These are phyloP conservation scores for Ophiothrix spiculata DNA, from an alignment of 35 echinoderm and acorn worm genomes.

Conservation along the genomic window DNA sequence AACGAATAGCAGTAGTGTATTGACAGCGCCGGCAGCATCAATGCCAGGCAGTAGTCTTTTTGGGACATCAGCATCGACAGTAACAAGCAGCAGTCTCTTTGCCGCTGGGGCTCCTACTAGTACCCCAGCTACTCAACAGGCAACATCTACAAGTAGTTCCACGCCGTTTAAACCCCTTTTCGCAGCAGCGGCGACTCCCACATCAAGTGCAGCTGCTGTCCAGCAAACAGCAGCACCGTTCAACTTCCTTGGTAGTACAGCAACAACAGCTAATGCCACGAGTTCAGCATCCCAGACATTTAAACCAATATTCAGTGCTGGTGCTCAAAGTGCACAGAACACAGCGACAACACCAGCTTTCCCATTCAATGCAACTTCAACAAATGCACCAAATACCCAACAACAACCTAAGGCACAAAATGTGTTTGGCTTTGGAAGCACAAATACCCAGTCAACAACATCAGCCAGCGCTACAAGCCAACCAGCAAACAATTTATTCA, in stretches of 20 bases:
- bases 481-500: not conserved
- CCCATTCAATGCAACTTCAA: slow-evolving; percentile 3
- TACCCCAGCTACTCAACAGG: too few relatives aligned
- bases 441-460: not conserved
- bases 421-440: not conserved
- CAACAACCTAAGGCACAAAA: not conserved
- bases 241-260: not conserved
- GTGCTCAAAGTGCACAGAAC: not conserved
- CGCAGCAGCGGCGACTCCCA: not conserved
- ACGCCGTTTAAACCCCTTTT: not conserved
- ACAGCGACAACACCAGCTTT: not conserved
- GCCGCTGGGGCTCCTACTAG: not conserved
- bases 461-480: not conserved
- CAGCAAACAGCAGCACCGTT: not conserved
- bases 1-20: too few relatives aligned
- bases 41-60: too few relatives aligned
- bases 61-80: too few relatives aligned
- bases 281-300: not conserved
- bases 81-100: not conserved
- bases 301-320: slow-evolving; percentile 4
- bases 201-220: not conserved
- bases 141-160: not conserved
- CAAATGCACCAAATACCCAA: not conserved
- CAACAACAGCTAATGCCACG: not conserved
- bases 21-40: too few relatives aligned